Base-by-base conservation (phyloP, 2,888 invertebrate species). In the Apoda limacodes region DNA sequence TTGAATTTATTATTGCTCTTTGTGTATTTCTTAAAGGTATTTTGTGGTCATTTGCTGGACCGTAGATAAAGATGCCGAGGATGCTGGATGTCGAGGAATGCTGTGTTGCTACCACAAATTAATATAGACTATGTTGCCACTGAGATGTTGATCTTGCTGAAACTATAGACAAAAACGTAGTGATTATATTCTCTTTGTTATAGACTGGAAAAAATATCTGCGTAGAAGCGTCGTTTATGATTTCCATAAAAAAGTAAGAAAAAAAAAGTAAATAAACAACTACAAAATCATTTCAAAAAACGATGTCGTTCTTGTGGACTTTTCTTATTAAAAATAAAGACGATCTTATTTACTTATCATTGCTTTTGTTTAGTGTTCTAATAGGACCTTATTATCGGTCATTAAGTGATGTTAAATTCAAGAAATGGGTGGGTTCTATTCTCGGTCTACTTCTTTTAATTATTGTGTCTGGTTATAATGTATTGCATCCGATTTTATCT, bases 311-410 rank as follows among this genome's bases (percentile, higher is more conserved):
- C n/a, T 72, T 78, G 72, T 50, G 55, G 40, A 38, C 64, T 2
- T 72, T 80, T 45, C 20, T 80, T 25, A 55, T 51, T 27, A 90
- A 90, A 86, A 85, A 86, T 55, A 68, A 82, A 50, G 89, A 91
- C 58, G 92, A 93, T 68, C 72, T 91, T 30, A 78, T 92, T 48
- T 93, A 93, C 62, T 75, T 91, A 30, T 58, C 75, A 9, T 69
- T 92, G 28, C 66, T 93, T 38, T 55, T 90, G 29, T 75, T 83
- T 29, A 88, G 88, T 55, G 86, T 91, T 36, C 84, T 74, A 10
- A 83, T 90, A 48, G 92, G 93, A 0, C 81, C 83, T 20, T 82
- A 83, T 53, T 88, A 89, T 43, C 82, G 86, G 39, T 76, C 80
- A 50, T 71, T 80, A 35, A 46, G 43, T 10, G 50, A 55, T 23